Conservation (phyloP, 2,888 invertebrate species). For the Phania funesta region DNA sequence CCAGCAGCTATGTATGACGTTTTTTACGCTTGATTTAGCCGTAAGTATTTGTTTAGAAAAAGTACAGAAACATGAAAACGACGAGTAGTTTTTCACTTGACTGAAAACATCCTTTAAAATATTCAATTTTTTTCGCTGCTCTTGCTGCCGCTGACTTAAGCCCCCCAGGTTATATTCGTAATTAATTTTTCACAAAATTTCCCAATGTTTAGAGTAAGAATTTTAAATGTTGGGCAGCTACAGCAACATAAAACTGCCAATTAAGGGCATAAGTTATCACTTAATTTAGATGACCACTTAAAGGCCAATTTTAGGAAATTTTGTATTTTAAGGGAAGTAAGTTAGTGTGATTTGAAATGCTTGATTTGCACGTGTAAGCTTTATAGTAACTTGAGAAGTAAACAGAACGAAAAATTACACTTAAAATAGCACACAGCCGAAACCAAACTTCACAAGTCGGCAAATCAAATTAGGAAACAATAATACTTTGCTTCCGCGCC, state of each 20-base stretch:
- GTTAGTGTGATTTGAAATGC: not conserved
- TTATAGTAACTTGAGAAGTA: too few species aligned
- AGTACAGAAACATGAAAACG: slow-evolving; percentile 5
- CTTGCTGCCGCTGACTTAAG: slow-evolving; percentile 37
- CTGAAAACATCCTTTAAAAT: slow-evolving; percentile 29
- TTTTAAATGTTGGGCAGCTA: slow-evolving; percentile 29
- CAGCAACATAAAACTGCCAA: not conserved
- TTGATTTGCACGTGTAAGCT: too few species aligned
- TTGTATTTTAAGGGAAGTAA: not conserved
- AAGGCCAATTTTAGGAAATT: not conserved
- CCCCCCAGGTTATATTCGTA: slow-evolving; percentile 78
- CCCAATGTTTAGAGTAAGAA: slow-evolving; percentile 4
- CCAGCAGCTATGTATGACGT: not conserved
- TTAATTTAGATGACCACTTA: slow-evolving; percentile 58
- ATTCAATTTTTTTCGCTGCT: not conserved
- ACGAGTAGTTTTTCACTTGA: slow-evolving; percentile 42
- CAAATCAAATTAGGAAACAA: too few species aligned
- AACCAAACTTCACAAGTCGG: too few species aligned
- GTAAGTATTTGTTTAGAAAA: slow-evolving; percentile 27
- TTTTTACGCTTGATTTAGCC: slow-evolving; percentile 48
- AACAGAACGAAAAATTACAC: too few species aligned
- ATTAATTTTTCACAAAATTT: slow-evolving; percentile 78
- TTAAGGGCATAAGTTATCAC: slow-evolving; percentile 47
- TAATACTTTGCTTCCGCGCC: too few species aligned
- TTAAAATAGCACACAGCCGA: too few species aligned